A percentile compares a stretch with the other conserved stretches of the same genome.
phyloP scores from a whole-genome alignment of 2,888 invertebrate species.

The Plemyria rubiginata region DNA sequence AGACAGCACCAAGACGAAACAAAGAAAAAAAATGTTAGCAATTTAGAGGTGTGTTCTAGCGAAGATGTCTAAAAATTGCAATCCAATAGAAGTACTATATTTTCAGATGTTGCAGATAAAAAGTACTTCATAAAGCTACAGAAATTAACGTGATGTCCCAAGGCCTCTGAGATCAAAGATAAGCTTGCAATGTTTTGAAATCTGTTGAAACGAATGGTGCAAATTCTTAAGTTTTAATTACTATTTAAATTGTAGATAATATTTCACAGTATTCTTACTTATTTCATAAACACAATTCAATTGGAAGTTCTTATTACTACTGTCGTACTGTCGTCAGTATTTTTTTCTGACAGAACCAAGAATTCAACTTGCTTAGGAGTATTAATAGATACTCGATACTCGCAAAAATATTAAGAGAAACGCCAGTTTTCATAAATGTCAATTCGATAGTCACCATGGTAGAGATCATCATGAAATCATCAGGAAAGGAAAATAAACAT shows the following conservation, averaged over 20 bases:
- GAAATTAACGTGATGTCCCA: conserved; percentile 15
- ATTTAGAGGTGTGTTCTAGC: no score
- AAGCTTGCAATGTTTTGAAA: conserved; percentile 33
- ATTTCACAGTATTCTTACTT: conserved; percentile 28
- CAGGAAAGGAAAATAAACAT: no score
- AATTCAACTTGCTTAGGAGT: no score
- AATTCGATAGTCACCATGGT: no score
- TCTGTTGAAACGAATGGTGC: conserved; percentile 38
- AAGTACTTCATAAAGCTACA: conserved; percentile 9
- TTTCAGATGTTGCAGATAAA: neutral
- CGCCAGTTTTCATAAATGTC: no score
- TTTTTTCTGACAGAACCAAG: neutral
- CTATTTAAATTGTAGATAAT: conserved; percentile 19
- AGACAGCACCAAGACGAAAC: no score
- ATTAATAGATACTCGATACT: neutral
- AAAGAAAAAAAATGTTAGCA: neutral
- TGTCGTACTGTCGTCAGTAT: no score
- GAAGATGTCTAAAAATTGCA: neutral
- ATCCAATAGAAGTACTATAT: neutral
- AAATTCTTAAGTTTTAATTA: conserved; percentile 29
- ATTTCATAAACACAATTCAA: conserved; percentile 8
- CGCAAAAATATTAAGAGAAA: no score
- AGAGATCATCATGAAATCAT: neutral
- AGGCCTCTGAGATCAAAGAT: conserved; percentile 43
- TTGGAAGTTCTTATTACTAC: neutral